Percentiles rank a stretch among this genome's conserved stretches.
Conservation (phyloP, 2,797 vertebrate species). For the Chelmon rostratus region DNA sequence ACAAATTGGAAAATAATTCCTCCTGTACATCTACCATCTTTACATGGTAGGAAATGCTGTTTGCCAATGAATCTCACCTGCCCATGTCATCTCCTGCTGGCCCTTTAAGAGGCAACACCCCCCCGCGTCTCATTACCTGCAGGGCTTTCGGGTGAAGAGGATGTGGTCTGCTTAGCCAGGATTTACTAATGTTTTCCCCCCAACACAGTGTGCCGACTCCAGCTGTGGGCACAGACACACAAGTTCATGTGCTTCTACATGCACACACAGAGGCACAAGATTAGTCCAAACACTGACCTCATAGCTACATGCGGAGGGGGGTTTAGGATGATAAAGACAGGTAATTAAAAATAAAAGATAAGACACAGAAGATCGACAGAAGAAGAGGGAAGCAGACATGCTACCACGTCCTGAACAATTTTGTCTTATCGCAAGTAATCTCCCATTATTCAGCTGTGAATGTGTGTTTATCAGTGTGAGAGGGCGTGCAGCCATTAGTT, state of each 20-base stretch:
- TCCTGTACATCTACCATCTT: not conserved
- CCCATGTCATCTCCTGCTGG: slow-evolving; percentile 53
- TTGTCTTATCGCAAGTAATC: slow-evolving; percentile 39
- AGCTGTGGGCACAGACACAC: slow-evolving; percentile 63
- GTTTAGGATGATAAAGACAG: not conserved
- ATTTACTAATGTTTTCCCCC: slow-evolving; percentile 80
- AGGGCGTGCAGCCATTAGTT: slow-evolving; percentile 26
- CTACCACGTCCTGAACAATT: not conserved
- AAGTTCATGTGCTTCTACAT: slow-evolving; percentile 39
- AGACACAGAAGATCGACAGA: not conserved
- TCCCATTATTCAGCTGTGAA: slow-evolving; percentile 31
- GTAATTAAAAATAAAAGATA: slow-evolving; percentile 10
- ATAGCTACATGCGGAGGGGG: slow-evolving; percentile 21
- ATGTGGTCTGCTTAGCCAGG: slow-evolving; percentile 78
- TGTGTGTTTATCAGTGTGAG: slow-evolving; percentile 26
- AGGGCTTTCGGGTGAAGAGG: slow-evolving; percentile 71
- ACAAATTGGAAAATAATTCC: slow-evolving; percentile 28
- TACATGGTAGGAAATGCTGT: slow-evolving; percentile 10
- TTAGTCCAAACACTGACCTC: slow-evolving; percentile 43
- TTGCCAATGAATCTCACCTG: slow-evolving; percentile 39
- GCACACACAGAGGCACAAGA: slow-evolving; percentile 11
- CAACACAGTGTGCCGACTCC: slow-evolving; percentile 73
- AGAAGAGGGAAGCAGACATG: not conserved
- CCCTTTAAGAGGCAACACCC: slow-evolving; percentile 60
- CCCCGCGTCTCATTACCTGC: slow-evolving; percentile 72